Base-by-base conservation (phyloP, 2,113 vertebrate species). In the Halcyon senegalensis region DNA sequence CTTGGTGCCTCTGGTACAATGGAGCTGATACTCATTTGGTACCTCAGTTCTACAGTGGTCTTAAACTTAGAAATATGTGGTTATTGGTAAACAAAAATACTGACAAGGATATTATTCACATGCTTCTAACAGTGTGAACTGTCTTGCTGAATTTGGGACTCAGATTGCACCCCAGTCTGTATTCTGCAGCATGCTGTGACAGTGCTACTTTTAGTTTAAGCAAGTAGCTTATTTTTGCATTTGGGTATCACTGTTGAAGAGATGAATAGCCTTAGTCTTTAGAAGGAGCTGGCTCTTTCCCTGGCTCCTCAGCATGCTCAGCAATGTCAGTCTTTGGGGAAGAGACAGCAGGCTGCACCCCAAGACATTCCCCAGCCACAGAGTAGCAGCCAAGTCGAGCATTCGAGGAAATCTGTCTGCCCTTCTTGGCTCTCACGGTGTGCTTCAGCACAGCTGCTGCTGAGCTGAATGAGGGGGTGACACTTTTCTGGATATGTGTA, bases 371-470 rank as follows among this genome's bases (percentile, higher is more conserved):
- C 18, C 31, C 48, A 27, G 15, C 33, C 68, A 27, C n/a, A 35
- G 31, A 70, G 20, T 0, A 77, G 66, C 51, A 89, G 35, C 33
- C 41, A 83, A 68, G 21, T 43, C 75, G 70, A 83, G 21, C 8
- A 10, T 59, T 59, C 41, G 48, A 21, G 60, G 63, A 62, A 76
- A 51, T 7, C 13, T 24, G 5, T 55, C 76, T 59, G 24, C 37
- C 37, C 41, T 13, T 7, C 56, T 79, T 84, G 75, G 28, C 21
- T 62, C 35, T 41, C 33, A 6, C 17, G 11, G 17, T 43, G 53
- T 72, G 70, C 27, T 67, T 30, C 60, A 82, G 85, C 37, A 31
- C 46, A 74, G 73, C 59, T 95, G 58, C 69, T 94, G 87, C 67
- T 63, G 66, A 78, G 60, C 28, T 90, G 59, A 23, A 60, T 68